phyloP scores from a whole-genome alignment of 1,140 invertebrate genomes.

The Drosophila kurseongensis region DNA sequence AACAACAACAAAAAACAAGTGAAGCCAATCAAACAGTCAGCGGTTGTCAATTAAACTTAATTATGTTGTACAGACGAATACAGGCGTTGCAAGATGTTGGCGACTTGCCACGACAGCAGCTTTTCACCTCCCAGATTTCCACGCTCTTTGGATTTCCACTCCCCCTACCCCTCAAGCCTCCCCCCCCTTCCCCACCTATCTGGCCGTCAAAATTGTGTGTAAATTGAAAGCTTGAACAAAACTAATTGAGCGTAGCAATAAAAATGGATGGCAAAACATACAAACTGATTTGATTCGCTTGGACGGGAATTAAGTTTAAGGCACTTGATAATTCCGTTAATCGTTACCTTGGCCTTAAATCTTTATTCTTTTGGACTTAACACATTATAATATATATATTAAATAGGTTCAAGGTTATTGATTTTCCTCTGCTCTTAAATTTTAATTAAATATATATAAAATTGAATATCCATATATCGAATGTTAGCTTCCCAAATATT shows the following conservation, averaged over 20 bases:
- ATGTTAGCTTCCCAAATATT: too few species aligned
- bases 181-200: too few species aligned
- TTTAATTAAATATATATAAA: too few species aligned
- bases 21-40: constrained; percentile 54
- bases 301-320: background rate
- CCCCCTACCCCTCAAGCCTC: background rate
- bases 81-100: constrained; percentile 32
- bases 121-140: background rate
- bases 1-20: constrained; percentile 20
- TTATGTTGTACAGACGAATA: constrained; percentile 34
- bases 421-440: too few species aligned
- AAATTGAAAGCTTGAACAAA: constrained; percentile 20
- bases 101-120: constrained; percentile 5
- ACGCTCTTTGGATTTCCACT: background rate
- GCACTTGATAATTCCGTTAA: constrained; percentile 2
- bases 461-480: too few species aligned
- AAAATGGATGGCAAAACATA: background rate
- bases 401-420: background rate
- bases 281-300: constrained; percentile 6
- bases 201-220: constrained; percentile 4
- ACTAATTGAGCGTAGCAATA: constrained; percentile 12
- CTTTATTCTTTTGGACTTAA: too few species aligned
- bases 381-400: too few species aligned
- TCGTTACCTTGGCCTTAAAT: background rate
- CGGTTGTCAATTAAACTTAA: constrained; percentile 54